phyloP scores from a whole-genome alignment of 2,797 vertebrate species.

The Gallinago nigripennis region DNA sequence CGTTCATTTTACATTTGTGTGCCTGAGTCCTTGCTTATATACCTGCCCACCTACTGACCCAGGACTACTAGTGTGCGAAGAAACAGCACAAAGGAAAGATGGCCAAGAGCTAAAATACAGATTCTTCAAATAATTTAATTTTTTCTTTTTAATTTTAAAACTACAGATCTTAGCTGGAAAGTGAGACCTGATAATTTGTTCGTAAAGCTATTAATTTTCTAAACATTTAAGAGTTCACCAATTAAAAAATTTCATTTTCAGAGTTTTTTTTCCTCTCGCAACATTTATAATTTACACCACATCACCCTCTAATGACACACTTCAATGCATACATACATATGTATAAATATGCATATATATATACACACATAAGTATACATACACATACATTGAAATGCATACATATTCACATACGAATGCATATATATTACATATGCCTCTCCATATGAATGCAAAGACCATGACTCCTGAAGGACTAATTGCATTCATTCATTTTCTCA shows the following conservation, averaged over 20 bases:
- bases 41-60: background rate
- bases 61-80: background rate
- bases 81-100: background rate
- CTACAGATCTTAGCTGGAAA: background rate
- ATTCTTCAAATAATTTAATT: background rate
- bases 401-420: background rate
- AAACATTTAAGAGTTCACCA: background rate
- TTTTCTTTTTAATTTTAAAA: background rate
- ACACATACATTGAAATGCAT: background rate
- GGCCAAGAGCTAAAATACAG: background rate
- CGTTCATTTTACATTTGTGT: background rate
- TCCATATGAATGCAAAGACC: conserved; percentile 52
- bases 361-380: no score
- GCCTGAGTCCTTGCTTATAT: background rate
- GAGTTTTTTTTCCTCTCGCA: background rate
- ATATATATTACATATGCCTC: conserved; percentile 44
- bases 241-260: background rate
- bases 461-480: conserved; percentile 82
- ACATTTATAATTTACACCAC: background rate
- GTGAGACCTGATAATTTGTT: background rate
- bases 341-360: background rate
- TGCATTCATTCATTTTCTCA: conserved; percentile 86
- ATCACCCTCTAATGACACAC: background rate
- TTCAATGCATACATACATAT: background rate
- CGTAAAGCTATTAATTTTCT: background rate